Evolutionary conservation across 2,113 vertebrate genomes (phyloP).

Genomic region (Pelvicachromis taeniatus): DNA sequence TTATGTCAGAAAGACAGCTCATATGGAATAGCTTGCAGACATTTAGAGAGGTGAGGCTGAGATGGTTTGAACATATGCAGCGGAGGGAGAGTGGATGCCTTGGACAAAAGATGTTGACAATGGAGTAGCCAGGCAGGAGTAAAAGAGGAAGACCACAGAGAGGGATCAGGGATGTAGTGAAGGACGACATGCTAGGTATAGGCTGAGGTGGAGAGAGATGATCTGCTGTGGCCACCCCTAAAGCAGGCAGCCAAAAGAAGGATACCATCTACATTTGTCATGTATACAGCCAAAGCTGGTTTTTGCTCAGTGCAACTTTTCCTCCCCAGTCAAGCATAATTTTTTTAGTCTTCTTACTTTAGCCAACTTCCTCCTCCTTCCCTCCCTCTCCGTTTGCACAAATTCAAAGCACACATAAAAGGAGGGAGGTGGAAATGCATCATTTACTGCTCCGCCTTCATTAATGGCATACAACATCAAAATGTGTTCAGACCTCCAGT

Average conservation of each 20-base stretch:
- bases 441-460: background rate
- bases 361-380: background rate
- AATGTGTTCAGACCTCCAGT: background rate
- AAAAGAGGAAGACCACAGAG: background rate
- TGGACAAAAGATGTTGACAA: background rate
- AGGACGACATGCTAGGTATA: background rate
- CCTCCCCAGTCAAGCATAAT: background rate
- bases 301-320: background rate
- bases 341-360: background rate
- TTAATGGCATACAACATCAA: background rate
- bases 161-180: background rate
- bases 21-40: background rate
- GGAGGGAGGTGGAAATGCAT: background rate
- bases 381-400: background rate
- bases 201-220: background rate
- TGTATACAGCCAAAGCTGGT: background rate
- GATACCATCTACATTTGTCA: background rate
- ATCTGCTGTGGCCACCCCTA: background rate
- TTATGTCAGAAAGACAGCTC: background rate
- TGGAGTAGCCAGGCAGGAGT: background rate
- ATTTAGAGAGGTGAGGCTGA: background rate
- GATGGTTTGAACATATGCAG: background rate
- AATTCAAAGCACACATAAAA: background rate
- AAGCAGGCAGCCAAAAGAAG: background rate
- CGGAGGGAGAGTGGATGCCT: background rate